Conservation (phyloP, 2,113 vertebrate species). For the Suricata suricatta region DNA sequence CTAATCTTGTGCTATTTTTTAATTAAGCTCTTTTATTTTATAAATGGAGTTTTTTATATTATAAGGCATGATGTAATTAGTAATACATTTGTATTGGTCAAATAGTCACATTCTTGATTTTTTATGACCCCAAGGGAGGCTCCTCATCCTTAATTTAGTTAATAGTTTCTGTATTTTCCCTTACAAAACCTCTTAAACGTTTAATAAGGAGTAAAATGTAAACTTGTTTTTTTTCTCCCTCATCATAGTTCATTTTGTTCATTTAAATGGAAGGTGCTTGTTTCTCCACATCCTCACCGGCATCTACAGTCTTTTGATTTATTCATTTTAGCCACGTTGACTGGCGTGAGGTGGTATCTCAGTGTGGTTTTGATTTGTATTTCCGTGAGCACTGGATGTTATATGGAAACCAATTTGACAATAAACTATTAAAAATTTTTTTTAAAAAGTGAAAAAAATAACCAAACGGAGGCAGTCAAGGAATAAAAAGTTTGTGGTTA, state of each 20-base stretch:
- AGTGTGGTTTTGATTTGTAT: no score
- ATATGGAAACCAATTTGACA: no score
- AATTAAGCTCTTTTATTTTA: constrained; percentile 15
- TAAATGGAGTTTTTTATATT: neutral
- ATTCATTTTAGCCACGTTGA: no score
- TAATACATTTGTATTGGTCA: neutral
- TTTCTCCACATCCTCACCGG: no score
- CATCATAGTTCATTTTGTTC: neutral
- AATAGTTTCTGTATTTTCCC: neutral
- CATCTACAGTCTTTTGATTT: no score
- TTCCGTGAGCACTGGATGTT: no score
- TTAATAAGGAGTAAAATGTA: constrained; percentile 3
- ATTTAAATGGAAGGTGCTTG: neutral
- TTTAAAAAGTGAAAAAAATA: neutral
- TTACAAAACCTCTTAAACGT: neutral
- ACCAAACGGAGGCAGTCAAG: neutral
- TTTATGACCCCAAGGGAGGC: neutral
- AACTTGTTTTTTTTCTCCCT: neutral
- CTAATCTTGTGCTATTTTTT: neutral
- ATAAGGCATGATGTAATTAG: neutral
- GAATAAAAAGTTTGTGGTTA: neutral
- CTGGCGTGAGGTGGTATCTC: no score
- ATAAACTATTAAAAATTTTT: no score
- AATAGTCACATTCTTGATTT: neutral
- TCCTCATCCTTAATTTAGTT: constrained; percentile 6